Evolutionary conservation across 2,888 invertebrate genomes (phyloP).

Genomic region (Ptychoptera contaminata): DNA sequence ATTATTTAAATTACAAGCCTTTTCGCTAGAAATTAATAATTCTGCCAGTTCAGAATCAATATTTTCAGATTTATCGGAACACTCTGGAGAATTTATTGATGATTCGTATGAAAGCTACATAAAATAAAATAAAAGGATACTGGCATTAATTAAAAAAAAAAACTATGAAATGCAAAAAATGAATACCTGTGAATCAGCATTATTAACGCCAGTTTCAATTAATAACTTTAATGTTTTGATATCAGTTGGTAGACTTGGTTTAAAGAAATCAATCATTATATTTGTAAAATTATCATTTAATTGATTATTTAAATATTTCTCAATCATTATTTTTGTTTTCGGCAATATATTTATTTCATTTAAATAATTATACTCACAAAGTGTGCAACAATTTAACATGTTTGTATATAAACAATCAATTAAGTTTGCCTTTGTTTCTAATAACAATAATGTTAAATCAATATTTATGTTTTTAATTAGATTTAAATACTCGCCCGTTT

Average conservation of each 20-base stretch:
- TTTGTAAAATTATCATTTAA: slow-evolving; percentile 27
- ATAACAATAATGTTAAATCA: slow-evolving; percentile 27
- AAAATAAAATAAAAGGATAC: not conserved
- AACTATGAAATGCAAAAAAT: not conserved
- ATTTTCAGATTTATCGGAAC: slow-evolving; percentile 30
- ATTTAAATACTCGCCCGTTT: slow-evolving; percentile 44
- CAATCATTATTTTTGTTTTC: slow-evolving; percentile 27
- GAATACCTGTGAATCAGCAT: slow-evolving; percentile 24
- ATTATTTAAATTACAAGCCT: slow-evolving; percentile 26
- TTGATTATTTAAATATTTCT: slow-evolving; percentile 29
- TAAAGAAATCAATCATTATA: slow-evolving; percentile 35
- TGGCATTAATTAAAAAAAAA: not conserved
- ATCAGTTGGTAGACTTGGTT: slow-evolving; percentile 48
- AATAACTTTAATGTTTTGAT: slow-evolving; percentile 53
- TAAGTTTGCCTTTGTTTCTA: slow-evolving; percentile 28
- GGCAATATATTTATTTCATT: slow-evolving; percentile 26
- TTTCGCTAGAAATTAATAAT: slow-evolving; percentile 27
- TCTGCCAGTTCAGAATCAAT: slow-evolving; percentile 31
- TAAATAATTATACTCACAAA: slow-evolving; percentile 29
- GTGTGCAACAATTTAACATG: slow-evolving; percentile 33
- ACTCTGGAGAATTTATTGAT: slow-evolving; percentile 27
- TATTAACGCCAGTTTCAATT: slow-evolving; percentile 56
- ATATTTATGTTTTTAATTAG: slow-evolving; percentile 23
- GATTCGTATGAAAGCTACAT: slow-evolving; percentile 27
- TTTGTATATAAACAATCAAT: slow-evolving; percentile 32